Base-by-base conservation (phyloP, 2,888 invertebrate species). In the Achlya flavicornis region DNA sequence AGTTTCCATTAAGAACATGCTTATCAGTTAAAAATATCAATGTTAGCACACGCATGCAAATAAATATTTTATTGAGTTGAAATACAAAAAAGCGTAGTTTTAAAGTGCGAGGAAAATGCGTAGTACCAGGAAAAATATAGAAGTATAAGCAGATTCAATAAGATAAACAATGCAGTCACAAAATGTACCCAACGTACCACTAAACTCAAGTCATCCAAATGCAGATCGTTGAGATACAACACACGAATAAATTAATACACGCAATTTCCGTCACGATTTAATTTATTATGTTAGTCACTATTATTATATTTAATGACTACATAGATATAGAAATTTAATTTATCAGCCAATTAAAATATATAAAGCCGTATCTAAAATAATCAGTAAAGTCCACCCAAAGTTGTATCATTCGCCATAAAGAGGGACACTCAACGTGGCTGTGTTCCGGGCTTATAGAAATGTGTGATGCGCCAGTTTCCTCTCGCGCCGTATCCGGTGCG, bases 401-500 rank as follows among this genome's bases (percentile, higher is more conserved):
- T 88, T 65, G 71, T 73, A 67, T 67, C 69, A 80, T 81, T 83
- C 73, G 70, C 66, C 61, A 63, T 60, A 65, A 65, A 63, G 67
- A 63, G 66, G 66, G 79, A 76, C 77, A 93, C 92, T 93, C 92
- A 93, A 93, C 93, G 88, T 71, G 78, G 79, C 69, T 81, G 84
- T 14, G 70, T 71, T 72, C 80, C 83, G 64, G 75, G 63, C 64
- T 70, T 74, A 78, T 75, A 71, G 87, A 86, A 93, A 76, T 93
- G 91, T 57, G 70, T 72, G 77, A 96, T 91, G 74, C 94, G 94
- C 96, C 96, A 96, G 69, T 94, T 89, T 67, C 96, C 96, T 66
- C 94, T 91, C 38, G 96, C 94, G 64, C 96, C 96, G 94, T 95
- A 96, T 66, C 92, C 95, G 14, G 95, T 95, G 66, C 96, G 94